Evolutionary conservation across 2,113 vertebrate species (phyloP).

Genomic region (Chionodraco myersi): DNA sequence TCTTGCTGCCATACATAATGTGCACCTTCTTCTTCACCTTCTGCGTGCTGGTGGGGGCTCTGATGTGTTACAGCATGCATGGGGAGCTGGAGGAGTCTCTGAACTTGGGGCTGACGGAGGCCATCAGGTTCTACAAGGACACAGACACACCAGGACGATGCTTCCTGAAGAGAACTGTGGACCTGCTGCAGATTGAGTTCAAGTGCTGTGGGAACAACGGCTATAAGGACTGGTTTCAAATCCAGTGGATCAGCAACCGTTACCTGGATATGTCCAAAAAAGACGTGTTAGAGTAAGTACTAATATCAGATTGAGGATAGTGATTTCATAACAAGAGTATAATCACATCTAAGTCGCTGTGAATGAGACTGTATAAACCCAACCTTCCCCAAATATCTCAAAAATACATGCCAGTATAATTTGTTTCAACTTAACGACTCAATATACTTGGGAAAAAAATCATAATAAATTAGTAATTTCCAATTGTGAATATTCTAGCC

Average conservation of each 20-base stretch:
- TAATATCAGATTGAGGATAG: neutral
- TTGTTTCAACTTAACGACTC: neutral
- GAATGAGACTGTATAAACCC: neutral
- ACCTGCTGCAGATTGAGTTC: constrained; percentile 89
- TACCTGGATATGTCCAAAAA: constrained; percentile 90
- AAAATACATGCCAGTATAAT: neutral
- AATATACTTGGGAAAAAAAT: no score
- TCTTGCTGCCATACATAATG: constrained; percentile 89
- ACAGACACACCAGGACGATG: constrained; percentile 90
- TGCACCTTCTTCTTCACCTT: constrained; percentile 91
- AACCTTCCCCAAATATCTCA: neutral
- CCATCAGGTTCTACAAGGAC: constrained; percentile 89
- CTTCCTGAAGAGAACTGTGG: constrained; percentile 89
- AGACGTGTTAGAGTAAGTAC: constrained; percentile 89
- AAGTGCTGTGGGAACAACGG: constrained; percentile 90
- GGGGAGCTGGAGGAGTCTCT: constrained; percentile 88
- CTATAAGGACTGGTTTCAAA: constrained; percentile 91
- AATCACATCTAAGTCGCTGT: neutral
- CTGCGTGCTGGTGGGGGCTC: constrained; percentile 87
- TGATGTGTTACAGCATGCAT: constrained; percentile 90
- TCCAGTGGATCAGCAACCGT: constrained; percentile 90
- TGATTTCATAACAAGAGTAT: neutral
- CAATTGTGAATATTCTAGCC: neutral
- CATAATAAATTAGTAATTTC: no score
- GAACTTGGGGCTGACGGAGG: constrained; percentile 84